phyloP scores from a whole-genome alignment of 1,140 invertebrate genomes.

The Plodia interpunctella region DNA sequence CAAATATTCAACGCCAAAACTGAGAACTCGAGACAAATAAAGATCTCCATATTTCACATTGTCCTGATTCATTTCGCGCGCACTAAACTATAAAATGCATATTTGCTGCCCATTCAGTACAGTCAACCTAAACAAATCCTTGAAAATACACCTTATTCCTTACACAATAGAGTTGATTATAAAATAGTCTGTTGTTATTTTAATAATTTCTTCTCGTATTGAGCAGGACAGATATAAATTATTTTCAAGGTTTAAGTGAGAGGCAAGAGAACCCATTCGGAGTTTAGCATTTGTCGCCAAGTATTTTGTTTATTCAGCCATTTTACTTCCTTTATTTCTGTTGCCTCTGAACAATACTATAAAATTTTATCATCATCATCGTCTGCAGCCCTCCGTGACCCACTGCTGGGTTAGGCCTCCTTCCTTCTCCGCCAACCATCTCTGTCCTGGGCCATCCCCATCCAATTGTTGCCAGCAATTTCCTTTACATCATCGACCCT shows the following conservation, averaged over 20 bases:
- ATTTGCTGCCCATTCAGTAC: constrained; percentile 6
- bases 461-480: too few species aligned
- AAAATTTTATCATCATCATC: too few species aligned
- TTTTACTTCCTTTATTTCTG: background rate
- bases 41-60: background rate
- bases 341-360: too few species aligned
- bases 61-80: constrained; percentile 9
- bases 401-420: too few species aligned
- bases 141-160: background rate
- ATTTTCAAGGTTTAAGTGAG: background rate
- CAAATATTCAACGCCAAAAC: background rate
- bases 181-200: background rate
- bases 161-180: background rate
- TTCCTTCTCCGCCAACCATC: too few species aligned
- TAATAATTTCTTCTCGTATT: constrained; percentile 5
- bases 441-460: too few species aligned
- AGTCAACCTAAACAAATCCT: background rate
- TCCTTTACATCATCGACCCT: too few species aligned
- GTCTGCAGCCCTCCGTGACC: too few species aligned
- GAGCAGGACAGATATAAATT: constrained; percentile 2
- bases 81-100: constrained; percentile 11
- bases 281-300: background rate
- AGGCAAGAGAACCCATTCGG: background rate
- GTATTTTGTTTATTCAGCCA: background rate
- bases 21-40: background rate